A percentile compares a stretch with the other conserved stretches of the same genome.
phyloP scores from a whole-genome alignment of 2,113 vertebrate genomes.

The Empidonax traillii region DNA sequence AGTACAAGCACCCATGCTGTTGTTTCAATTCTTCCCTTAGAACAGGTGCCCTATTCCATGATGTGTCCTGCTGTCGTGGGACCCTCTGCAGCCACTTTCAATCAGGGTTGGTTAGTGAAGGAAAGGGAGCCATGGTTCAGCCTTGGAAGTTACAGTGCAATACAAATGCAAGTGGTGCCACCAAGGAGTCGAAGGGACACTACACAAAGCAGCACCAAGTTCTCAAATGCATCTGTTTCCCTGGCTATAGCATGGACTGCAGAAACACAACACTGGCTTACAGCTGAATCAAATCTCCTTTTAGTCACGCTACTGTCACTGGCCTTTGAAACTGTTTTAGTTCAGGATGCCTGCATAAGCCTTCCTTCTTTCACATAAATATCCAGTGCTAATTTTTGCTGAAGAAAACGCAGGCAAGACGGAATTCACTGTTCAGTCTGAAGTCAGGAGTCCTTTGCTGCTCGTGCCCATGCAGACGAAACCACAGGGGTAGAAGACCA shows the following conservation, averaged over 20 bases:
- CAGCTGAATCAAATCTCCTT: neutral
- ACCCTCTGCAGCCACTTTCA: neutral
- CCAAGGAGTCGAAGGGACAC: neutral
- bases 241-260: neutral
- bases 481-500: neutral
- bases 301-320: neutral
- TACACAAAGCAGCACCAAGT: fast-evolving
- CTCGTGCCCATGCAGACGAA: fast-evolving
- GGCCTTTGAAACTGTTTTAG: neutral
- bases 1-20: neutral
- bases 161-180: neutral
- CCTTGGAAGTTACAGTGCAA: neutral
- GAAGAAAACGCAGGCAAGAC: neutral
- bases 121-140: fast-evolving
- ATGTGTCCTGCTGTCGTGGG: neutral
- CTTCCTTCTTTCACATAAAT: neutral
- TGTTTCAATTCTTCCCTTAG: neutral
- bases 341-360: neutral
- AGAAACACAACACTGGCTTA: neutral
- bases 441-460: neutral
- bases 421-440: neutral
- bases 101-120: neutral
- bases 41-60: fast-evolving
- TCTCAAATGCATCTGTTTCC: neutral
- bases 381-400: neutral